phyloP scores from a whole-genome alignment of 2,113 vertebrate species.

The Camelus dromedarius region DNA sequence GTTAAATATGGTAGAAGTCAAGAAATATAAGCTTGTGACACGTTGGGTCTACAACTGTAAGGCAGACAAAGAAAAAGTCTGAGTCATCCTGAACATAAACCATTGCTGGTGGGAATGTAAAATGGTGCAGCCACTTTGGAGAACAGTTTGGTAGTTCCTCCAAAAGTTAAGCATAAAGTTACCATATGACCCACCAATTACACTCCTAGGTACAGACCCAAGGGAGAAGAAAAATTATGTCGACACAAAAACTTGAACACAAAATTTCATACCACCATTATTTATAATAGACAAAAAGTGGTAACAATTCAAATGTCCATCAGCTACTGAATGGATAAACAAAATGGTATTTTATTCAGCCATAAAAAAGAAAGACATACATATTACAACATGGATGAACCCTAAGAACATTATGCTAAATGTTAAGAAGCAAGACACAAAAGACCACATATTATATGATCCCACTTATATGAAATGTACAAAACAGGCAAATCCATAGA shows the following conservation, averaged over 20 bases:
- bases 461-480: background rate
- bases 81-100: background rate
- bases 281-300: background rate
- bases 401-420: background rate
- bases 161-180: conserved; percentile 20
- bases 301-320: background rate
- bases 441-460: background rate
- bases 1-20: background rate
- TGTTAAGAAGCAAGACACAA: conserved; percentile 26
- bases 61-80: background rate
- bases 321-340: background rate
- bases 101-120: background rate
- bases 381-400: background rate
- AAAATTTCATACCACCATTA: background rate
- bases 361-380: background rate
- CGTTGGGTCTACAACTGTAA: background rate
- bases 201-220: background rate
- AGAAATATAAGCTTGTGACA: background rate
- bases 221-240: conserved; percentile 46
- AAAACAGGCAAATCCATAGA: background rate
- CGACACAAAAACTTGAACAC: background rate
- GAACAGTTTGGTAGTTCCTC: background rate
- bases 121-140: background rate
- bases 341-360: conserved; percentile 17
- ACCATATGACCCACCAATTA: background rate